These are phyloP conservation scores for Brienomyrus brachyistius DNA, from an alignment of 2,113 vertebrate species.

Conservation along the genomic window DNA sequence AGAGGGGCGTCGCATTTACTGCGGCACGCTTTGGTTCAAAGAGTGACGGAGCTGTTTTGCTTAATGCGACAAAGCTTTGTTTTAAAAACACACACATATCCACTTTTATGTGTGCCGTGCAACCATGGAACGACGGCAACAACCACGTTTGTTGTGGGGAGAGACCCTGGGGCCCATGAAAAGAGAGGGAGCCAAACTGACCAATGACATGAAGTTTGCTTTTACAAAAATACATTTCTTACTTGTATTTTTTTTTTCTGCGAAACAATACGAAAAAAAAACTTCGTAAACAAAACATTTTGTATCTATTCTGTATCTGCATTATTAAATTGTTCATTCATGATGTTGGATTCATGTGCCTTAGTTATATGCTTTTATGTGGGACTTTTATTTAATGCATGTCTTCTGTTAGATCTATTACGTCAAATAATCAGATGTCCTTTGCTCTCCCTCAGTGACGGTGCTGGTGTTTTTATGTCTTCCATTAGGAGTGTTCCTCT, in stretches of 20 bases:
- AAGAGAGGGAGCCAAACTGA: background rate
- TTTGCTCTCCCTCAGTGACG: background rate
- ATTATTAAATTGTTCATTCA: background rate
- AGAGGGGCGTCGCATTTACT: background rate
- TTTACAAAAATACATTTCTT: background rate
- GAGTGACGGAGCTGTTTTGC: background rate
- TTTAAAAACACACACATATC: background rate
- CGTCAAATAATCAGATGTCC: background rate
- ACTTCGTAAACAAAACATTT: background rate
- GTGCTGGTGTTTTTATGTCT: background rate
- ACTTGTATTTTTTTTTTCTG: background rate
- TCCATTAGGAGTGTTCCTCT: background rate
- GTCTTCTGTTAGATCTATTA: background rate
- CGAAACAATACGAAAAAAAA: background rate
- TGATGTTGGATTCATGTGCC: background rate
- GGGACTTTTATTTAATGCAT: background rate
- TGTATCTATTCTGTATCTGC: background rate
- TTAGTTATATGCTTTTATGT: background rate
- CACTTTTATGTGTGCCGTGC: background rate
- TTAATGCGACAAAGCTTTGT: background rate
- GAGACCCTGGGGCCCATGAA: background rate
- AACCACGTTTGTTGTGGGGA: background rate
- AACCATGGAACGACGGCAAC: background rate
- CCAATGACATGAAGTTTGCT: background rate
- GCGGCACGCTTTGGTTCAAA: background rate